These are phyloP conservation scores for Ficedula albicollis DNA, from an alignment of 2,797 vertebrate genomes.

Conservation along the genomic window DNA sequence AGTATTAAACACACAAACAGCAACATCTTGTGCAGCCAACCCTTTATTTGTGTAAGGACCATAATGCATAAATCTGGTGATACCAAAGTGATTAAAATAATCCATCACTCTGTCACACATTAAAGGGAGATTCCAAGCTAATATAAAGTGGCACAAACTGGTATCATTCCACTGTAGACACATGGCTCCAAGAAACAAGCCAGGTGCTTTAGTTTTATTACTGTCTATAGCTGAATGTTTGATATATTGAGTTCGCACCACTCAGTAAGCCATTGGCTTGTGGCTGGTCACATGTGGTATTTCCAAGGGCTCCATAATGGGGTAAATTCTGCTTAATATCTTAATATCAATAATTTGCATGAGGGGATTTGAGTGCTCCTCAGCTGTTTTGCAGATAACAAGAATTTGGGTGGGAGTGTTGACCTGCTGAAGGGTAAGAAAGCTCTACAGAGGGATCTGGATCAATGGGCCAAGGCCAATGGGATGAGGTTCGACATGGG, in stretches of 20 bases:
- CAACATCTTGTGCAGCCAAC: not conserved
- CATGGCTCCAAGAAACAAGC: not conserved
- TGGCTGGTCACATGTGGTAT: not conserved
- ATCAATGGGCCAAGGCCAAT: fast-evolving
- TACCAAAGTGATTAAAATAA: not conserved
- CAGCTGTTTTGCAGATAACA: not conserved
- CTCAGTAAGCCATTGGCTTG: not conserved
- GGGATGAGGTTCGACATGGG: not conserved
- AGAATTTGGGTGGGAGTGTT: not conserved
- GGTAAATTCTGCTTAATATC: not conserved
- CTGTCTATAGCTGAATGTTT: not conserved
- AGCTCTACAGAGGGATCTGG: not conserved
- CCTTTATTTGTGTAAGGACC: not conserved
- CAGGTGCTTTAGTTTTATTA: not conserved
- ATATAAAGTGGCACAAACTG: not conserved
- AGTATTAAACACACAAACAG: not conserved
- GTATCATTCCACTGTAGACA: not conserved
- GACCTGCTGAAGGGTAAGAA: not conserved
- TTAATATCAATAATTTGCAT: not conserved
- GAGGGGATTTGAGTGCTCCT: not conserved
- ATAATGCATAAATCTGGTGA: not conserved
- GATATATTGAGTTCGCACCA: fast-evolving
- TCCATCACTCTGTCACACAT: not conserved
- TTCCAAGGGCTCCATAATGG: not conserved
- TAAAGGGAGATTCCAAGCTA: not conserved